phyloP scores from a whole-genome alignment of 2,888 invertebrate genomes.

The Drosophila anomalata region DNA sequence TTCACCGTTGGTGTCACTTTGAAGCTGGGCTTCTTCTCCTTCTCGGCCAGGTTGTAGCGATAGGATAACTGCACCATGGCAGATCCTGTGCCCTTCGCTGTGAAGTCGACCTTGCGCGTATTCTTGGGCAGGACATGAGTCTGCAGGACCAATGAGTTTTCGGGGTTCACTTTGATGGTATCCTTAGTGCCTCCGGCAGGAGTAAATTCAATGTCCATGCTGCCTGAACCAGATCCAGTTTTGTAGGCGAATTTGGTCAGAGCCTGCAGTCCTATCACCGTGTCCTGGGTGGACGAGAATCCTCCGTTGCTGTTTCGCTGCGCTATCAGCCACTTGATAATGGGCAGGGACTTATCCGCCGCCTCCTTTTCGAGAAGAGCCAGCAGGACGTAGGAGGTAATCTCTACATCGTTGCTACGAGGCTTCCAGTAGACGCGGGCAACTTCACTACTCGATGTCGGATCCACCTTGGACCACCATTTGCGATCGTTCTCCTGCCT shows the following conservation, averaged over 20 bases:
- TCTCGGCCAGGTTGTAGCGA: constrained; percentile 92
- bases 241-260: constrained; percentile 87
- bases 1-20: constrained; percentile 94
- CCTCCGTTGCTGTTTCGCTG: constrained; percentile 89
- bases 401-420: constrained; percentile 89
- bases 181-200: constrained; percentile 55
- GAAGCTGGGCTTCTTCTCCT: constrained; percentile 94
- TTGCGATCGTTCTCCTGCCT: constrained; percentile 86
- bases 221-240: constrained; percentile 83
- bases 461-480: constrained; percentile 90
- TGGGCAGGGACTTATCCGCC: constrained; percentile 83
- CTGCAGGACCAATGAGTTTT: constrained; percentile 93
- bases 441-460: constrained; percentile 51
- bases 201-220: constrained; percentile 72
- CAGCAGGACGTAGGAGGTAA: constrained; percentile 94
- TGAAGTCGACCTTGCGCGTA: constrained; percentile 88
- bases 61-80: constrained; percentile 91
- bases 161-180: constrained; percentile 86
- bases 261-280: constrained; percentile 90
- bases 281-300: constrained; percentile 91
- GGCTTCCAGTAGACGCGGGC: constrained; percentile 85
- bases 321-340: constrained; percentile 89
- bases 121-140: constrained; percentile 86
- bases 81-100: constrained; percentile 92
- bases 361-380: constrained; percentile 85